Evolutionary conservation across 2,797 vertebrate genomes (phyloP), one percentile per base, ranked within the genome.

Genomic region (Coilia nasus): DNA sequence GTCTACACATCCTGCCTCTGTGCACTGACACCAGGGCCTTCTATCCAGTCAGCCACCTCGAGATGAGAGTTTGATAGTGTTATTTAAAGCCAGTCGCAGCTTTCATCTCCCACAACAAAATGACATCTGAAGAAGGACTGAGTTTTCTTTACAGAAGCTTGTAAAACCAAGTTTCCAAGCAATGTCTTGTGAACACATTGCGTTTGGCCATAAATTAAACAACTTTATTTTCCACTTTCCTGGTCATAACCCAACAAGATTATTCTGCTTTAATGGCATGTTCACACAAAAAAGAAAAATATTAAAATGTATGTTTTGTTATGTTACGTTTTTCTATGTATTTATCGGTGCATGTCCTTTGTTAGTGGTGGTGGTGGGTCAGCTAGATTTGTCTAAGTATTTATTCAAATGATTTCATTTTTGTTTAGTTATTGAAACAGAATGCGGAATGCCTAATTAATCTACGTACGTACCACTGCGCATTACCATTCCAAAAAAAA

Each of bases 31-130:
- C 31, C 35, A 17, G 31, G 71, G 71, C 35, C 31, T 17, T 75
- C 7, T 75, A 14, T 75, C 28, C 67, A 78, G 71, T 44, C 71
- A 41, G 35, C 2, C 31, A 28, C 12, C 28, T 75, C 15, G 28
- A 75, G 67, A 75, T 75, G 67, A 75, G 67, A 31, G 64, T 15
- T n/a, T 78, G 31, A 78, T 78, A 78, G 71, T 44, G 71, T 44
- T 41, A 78, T 78, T 78, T 44, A 44, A 78, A 75, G 67, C 28
- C 67, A 10, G 5, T 14, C 67, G 6, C 3, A 5, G 15, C 71
- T 78, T 78, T 78, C 71, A 44, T 78, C 71, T 44, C 71, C 19
- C 35, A 19, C 31, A 19, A 44, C 71, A 44, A 44, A 78, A 78
- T 44, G 35, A 78, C 71, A 78, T 78, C 19, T 21, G 71, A 78